A percentile compares a stretch with the other conserved stretches of the same genome.
These are phyloP conservation scores for Torymus auratus DNA, from an alignment of 2,888 invertebrate species.

Conservation along the genomic window DNA sequence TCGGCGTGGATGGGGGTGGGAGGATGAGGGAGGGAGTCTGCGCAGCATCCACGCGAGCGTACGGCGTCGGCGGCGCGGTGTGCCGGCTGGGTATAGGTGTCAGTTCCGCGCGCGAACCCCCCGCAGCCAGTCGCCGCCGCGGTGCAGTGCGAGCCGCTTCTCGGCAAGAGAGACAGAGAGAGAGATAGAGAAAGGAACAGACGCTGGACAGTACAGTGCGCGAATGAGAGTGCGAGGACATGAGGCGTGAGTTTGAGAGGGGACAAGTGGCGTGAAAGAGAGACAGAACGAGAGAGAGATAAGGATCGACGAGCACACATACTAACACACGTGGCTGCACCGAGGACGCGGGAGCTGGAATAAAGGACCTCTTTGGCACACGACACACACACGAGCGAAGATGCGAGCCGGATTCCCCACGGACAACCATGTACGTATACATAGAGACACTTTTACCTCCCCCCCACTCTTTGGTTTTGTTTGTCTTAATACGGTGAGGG, in stretches of 20 bases:
- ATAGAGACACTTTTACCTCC: background rate
- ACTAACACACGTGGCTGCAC: conserved; percentile 60
- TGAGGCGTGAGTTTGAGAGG: too few relatives aligned
- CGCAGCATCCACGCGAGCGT: conserved; percentile 69
- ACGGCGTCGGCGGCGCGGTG: conserved; percentile 73
- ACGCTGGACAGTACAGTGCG: too few relatives aligned
- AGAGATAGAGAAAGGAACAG: background rate
- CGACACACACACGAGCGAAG: conserved; percentile 51
- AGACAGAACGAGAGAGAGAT: background rate
- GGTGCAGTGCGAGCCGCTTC: background rate
- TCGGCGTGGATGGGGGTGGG: background rate
- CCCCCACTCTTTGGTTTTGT: background rate
- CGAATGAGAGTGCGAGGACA: too few relatives aligned
- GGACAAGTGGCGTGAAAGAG: background rate
- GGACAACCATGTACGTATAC: conserved; percentile 72
- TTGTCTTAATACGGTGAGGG: background rate
- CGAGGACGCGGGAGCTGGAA: conserved; percentile 55
- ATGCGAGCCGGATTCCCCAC: conserved; percentile 71
- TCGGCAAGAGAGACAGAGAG: background rate
- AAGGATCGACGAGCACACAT: background rate
- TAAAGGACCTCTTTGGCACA: conserved; percentile 44
- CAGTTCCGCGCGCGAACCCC: conserved; percentile 75
- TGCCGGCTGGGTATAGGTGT: conserved; percentile 65
- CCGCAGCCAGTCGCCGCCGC: conserved; percentile 59
- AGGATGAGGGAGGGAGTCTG: conserved; percentile 58